A percentile compares a stretch with the other conserved stretches of the same genome.
phyloP scores from a whole-genome alignment of 2,113 vertebrate species.

The Rhinolophus sinicus region DNA sequence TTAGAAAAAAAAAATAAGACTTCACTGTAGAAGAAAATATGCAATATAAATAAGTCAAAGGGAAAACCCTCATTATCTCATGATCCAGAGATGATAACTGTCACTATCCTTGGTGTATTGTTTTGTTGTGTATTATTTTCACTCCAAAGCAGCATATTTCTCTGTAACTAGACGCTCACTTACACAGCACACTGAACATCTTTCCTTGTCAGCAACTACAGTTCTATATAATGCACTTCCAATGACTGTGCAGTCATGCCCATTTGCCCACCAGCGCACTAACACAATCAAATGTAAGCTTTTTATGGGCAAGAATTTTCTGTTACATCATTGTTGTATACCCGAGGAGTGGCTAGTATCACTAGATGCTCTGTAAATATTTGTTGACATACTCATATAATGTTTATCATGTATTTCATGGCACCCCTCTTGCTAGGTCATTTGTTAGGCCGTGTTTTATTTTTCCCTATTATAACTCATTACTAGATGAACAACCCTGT shows the following conservation, averaged over 20 bases:
- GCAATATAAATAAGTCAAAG: not conserved
- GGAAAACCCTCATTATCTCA: not conserved
- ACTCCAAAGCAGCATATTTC: not conserved
- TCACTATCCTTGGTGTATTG: not conserved
- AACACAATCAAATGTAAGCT: not conserved
- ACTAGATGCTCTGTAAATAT: not conserved
- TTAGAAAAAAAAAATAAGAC: not conserved
- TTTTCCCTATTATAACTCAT: not conserved
- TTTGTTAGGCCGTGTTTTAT: not conserved
- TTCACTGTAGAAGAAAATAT: slow-evolving; percentile 15
- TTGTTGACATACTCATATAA: not conserved
- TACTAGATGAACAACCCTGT: not conserved
- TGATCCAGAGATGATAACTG: not conserved
- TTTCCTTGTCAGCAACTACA: not conserved
- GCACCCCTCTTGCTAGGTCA: not conserved
- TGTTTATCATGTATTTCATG: not conserved
- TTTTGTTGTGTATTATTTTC: not conserved
- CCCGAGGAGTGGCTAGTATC: not conserved
- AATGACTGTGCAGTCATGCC: not conserved
- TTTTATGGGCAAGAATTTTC: not conserved
- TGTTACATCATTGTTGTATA: not conserved
- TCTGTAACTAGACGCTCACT: not conserved
- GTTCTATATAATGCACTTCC: not conserved
- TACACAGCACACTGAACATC: not conserved
- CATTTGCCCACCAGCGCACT: not conserved